Conservation (phyloP, 1,140 invertebrate genomes). For the Euura lappo region DNA sequence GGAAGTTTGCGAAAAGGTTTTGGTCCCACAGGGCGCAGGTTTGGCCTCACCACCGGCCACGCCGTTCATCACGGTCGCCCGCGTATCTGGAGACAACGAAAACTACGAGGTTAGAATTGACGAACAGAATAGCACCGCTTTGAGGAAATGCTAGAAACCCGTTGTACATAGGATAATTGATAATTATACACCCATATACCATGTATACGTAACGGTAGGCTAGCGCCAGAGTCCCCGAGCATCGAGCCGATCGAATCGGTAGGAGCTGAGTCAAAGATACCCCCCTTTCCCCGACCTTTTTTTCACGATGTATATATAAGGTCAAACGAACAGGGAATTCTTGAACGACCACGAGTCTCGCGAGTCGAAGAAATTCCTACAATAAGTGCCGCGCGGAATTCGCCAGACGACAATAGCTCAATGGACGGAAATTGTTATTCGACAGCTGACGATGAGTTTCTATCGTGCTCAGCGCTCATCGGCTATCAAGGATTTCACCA, state of each 20-base stretch:
- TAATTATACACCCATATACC: neutral
- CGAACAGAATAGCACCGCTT: slow-evolving; percentile 42
- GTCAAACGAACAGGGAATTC: neutral
- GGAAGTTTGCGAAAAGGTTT: slow-evolving; percentile 55
- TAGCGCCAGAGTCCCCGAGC: neutral
- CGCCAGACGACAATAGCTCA: too few relatives aligned
- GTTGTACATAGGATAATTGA: neutral
- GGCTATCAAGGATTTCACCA: too few relatives aligned
- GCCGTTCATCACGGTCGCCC: slow-evolving; percentile 50
- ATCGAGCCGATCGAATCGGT: neutral
- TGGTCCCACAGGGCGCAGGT: slow-evolving; percentile 42
- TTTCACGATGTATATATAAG: neutral
- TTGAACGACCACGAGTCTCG: neutral
- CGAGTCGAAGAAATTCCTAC: too few relatives aligned
- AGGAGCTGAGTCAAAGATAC: neutral
- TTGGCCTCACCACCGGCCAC: slow-evolving; percentile 40
- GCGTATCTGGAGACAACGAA: slow-evolving; percentile 31
- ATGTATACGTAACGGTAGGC: neutral
- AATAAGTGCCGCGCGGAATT: too few relatives aligned
- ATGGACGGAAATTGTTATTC: too few relatives aligned
- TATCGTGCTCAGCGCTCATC: too few relatives aligned
- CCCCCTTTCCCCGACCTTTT: neutral
- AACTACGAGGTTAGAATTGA: slow-evolving; percentile 52
- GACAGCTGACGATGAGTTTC: too few relatives aligned
- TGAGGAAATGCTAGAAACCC: slow-evolving; percentile 39